Conservation (phyloP, 1,140 invertebrate genomes). For the Centruroides vittatus region DNA sequence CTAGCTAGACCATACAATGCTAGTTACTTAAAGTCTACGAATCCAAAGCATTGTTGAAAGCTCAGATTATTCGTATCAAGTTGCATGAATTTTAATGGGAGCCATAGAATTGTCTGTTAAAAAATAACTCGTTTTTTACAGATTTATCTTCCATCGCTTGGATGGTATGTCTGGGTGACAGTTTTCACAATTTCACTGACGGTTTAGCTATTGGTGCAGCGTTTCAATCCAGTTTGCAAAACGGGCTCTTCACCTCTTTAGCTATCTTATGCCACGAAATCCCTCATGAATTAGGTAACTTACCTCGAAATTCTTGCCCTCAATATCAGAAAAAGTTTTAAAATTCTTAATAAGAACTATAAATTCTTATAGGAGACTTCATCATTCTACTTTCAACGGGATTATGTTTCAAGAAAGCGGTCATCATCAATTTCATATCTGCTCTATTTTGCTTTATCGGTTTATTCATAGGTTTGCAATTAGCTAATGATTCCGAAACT, state of each 20-base stretch:
- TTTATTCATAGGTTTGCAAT: constrained; percentile 23
- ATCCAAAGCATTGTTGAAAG: no score
- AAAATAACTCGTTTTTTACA: constrained; percentile 1
- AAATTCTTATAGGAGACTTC: constrained; percentile 22
- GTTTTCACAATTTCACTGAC: constrained; percentile 37
- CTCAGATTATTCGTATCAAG: no score
- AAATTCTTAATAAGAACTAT: neutral
- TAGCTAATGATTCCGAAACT: constrained; percentile 19
- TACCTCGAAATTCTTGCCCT: no score
- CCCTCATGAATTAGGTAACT: constrained; percentile 35
- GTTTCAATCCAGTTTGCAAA: constrained; percentile 25
- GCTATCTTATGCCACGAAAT: constrained; percentile 38
- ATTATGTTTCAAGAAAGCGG: constrained; percentile 19
- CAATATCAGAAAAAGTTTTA: no score
- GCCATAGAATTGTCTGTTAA: neutral
- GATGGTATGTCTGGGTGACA: constrained; percentile 34
- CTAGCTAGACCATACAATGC: no score
- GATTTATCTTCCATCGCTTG: constrained; percentile 25
- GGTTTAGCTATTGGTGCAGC: constrained; percentile 37
- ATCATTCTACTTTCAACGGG: constrained; percentile 24
- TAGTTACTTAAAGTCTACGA: no score
- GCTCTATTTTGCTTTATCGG: constrained; percentile 24
- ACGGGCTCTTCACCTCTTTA: constrained; percentile 31
- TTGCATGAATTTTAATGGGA: no score
- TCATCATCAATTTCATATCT: constrained; percentile 24